A percentile compares a stretch with the other conserved stretches of the same genome.
Evolutionary conservation across 2,888 invertebrate genomes (phyloP).

Genomic region (Pharmacophagus antenor): DNA sequence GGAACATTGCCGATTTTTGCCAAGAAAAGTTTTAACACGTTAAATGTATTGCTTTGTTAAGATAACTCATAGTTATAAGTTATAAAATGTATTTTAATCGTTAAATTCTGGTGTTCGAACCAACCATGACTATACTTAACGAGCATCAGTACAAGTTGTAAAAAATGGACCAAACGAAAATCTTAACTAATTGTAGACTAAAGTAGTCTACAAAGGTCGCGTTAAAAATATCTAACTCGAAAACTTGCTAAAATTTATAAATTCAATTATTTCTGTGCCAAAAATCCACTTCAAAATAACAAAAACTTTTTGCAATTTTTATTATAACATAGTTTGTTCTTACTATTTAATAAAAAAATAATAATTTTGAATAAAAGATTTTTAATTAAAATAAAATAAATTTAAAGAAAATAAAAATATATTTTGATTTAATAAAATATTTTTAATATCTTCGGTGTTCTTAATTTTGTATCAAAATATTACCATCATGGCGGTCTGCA

Average conservation of each 20-base stretch:
- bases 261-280: too few species aligned
- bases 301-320: too few species aligned
- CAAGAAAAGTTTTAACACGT: slow-evolving; percentile 10
- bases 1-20: slow-evolving; percentile 28
- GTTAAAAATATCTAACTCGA: slow-evolving; percentile 22
- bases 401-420: too few species aligned
- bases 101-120: slow-evolving; percentile 24
- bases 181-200: slow-evolving; percentile 28
- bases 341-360: too few species aligned
- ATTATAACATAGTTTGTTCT: too few species aligned
- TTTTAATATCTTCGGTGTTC: too few species aligned
- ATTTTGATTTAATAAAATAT: too few species aligned
- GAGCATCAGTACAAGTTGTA: slow-evolving; percentile 28
- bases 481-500: slow-evolving; percentile 13
- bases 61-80: neutral
- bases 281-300: too few species aligned
- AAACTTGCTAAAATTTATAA: neutral
- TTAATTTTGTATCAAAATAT: neutral
- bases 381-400: too few species aligned
- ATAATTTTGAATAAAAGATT: too few species aligned
- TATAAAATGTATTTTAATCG: neutral
- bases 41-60: slow-evolving; percentile 12
- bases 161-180: slow-evolving; percentile 33
- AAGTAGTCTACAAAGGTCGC: slow-evolving; percentile 12
- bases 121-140: slow-evolving; percentile 16